These are phyloP conservation scores for Polietes domitor DNA, from an alignment of 2,888 invertebrate species.

Conservation along the genomic window DNA sequence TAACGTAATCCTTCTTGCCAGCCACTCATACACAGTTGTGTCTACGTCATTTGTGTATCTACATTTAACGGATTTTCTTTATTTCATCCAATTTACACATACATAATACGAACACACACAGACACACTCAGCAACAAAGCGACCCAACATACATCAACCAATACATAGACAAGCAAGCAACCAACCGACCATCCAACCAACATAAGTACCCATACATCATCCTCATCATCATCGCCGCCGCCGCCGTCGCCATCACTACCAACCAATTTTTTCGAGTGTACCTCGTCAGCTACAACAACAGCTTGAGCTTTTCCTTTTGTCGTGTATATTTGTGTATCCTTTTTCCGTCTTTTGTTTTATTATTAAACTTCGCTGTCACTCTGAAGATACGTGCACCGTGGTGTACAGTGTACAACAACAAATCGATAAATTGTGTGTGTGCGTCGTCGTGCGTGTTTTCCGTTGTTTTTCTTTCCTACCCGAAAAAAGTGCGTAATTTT, in stretches of 20 bases:
- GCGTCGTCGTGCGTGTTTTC: not conserved
- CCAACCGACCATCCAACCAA: too few relatives aligned
- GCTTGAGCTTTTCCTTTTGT: constrained; percentile 29
- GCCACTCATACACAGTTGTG: not conserved
- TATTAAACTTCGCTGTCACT: constrained; percentile 14
- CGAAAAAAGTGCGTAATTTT: not conserved
- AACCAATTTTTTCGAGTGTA: constrained; percentile 9
- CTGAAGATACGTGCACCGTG: not conserved
- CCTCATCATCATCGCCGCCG: not conserved
- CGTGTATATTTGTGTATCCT: constrained; percentile 26
- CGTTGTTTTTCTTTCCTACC: not conserved
- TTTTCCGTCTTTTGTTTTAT: constrained; percentile 28
- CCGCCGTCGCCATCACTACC: not conserved
- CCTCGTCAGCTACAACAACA: not conserved
- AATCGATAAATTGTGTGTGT: constrained; percentile 2
- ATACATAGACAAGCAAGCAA: not conserved
- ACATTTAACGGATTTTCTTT: constrained; percentile 34
- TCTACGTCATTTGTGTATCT: constrained; percentile 61
- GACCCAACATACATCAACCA: not conserved
- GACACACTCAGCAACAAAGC: constrained; percentile 19
- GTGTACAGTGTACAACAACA: constrained; percentile 4
- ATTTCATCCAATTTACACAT: constrained; percentile 4
- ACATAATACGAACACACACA: not conserved
- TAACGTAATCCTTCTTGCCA: constrained; percentile 10
- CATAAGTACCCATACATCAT: not conserved